phyloP scores from a whole-genome alignment of 2,113 vertebrate species.

The Nothobranchius kuhntae region DNA sequence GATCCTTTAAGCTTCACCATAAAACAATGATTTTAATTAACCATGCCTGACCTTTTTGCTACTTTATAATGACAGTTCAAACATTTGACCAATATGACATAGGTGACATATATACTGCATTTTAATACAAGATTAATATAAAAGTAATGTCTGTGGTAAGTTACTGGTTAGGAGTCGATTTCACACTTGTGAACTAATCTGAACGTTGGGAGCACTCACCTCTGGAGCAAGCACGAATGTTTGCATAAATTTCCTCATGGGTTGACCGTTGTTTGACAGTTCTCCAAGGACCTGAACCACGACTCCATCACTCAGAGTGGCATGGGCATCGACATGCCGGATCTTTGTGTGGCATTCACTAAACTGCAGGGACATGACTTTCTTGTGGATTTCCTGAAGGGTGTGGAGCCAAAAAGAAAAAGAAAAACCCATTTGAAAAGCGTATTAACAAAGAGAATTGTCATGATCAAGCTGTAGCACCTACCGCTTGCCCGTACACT shows the following conservation, averaged over 20 bases:
- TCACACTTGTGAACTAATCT: neutral
- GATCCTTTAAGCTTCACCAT: too few relatives aligned
- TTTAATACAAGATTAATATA: too few relatives aligned
- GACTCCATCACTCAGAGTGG: conserved; percentile 93
- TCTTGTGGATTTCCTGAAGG: conserved; percentile 96
- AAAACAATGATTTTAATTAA: too few relatives aligned
- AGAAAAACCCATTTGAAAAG: neutral
- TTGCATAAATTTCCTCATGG: conserved; percentile 99
- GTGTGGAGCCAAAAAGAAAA: neutral
- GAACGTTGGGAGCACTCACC: conserved; percentile 63
- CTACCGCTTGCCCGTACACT: conserved; percentile 96
- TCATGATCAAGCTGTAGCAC: conserved; percentile 54
- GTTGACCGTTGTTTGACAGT: conserved; percentile 94
- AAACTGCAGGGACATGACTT: conserved; percentile 98
- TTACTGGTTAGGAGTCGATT: neutral
- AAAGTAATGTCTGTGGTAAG: neutral
- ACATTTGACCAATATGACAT: too few relatives aligned
- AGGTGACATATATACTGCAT: too few relatives aligned
- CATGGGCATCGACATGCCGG: conserved; percentile 95
- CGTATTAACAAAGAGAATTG: neutral
- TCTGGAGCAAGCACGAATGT: conserved; percentile 98
- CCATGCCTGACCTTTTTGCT: too few relatives aligned
- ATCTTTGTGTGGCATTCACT: conserved; percentile 99
- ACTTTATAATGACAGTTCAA: too few relatives aligned
- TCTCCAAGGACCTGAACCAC: conserved; percentile 98